These are phyloP conservation scores for Drosophila rubida DNA, from an alignment of 2,888 invertebrate genomes.

Conservation along the genomic window DNA sequence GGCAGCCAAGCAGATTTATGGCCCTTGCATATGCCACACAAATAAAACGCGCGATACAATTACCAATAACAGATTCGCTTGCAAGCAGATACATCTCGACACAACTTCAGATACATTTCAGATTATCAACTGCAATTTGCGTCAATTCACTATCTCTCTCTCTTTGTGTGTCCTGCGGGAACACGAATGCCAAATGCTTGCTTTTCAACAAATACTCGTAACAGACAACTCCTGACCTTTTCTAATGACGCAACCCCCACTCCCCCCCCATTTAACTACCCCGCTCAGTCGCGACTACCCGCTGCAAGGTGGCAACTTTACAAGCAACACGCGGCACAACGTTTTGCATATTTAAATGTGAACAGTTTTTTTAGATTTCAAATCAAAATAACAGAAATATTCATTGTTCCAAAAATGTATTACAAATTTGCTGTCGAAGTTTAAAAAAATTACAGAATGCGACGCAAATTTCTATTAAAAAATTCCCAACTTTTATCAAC, in stretches of 20 bases:
- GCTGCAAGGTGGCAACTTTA: background rate
- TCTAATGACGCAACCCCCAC: constrained; percentile 29
- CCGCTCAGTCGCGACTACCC: background rate
- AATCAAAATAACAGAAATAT: too few species aligned
- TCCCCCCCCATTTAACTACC: background rate
- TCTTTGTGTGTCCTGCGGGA: constrained; percentile 68
- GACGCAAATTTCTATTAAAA: too few species aligned
- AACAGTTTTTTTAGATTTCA: too few species aligned
- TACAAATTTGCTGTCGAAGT: too few species aligned
- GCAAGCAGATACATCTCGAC: constrained; percentile 8
- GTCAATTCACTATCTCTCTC: background rate
- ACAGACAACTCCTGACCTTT: constrained; percentile 62
- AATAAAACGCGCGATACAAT: constrained; percentile 53
- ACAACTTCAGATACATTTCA: constrained; percentile 41
- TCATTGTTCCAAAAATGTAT: too few species aligned
- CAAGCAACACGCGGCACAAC: too few species aligned
- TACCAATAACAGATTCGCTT: constrained; percentile 63
- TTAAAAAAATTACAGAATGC: too few species aligned
- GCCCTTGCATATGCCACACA: constrained; percentile 66
- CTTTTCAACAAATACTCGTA: constrained; percentile 57
- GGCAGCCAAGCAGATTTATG: constrained; percentile 63
- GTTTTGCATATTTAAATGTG: too few species aligned
- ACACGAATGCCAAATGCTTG: constrained; percentile 73
- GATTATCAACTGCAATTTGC: constrained; percentile 46
- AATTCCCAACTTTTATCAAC: too few species aligned